These are phyloP conservation scores for Melanotus villosus DNA, from an alignment of 2,888 invertebrate species.

Conservation along the genomic window DNA sequence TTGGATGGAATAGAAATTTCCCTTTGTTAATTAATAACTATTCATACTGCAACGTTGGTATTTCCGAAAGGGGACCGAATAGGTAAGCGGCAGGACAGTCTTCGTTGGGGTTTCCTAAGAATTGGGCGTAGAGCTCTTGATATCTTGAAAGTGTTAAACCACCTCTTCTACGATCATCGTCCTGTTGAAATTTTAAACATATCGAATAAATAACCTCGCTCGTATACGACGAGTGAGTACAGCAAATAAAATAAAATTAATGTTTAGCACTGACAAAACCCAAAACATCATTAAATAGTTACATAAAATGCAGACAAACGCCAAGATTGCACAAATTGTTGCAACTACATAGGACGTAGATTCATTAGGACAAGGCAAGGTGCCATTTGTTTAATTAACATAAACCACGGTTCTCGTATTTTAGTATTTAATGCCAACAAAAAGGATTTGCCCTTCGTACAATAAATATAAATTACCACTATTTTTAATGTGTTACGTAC, in stretches of 20 bases:
- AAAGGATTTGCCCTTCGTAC: slow-evolving; percentile 2
- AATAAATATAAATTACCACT: not conserved
- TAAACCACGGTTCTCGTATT: too few relatives aligned
- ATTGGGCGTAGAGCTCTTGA: slow-evolving; percentile 87
- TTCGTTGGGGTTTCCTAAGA: slow-evolving; percentile 83
- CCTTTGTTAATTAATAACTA: not conserved
- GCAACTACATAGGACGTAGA: slow-evolving; percentile 15
- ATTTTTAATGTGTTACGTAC: not conserved
- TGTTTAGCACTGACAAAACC: too few relatives aligned
- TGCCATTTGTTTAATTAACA: slow-evolving; percentile 23
- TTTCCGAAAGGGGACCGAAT: slow-evolving; percentile 81
- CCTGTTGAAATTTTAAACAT: slow-evolving; percentile 70
- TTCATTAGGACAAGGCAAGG: slow-evolving; percentile 16
- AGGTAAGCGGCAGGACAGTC: slow-evolving; percentile 81
- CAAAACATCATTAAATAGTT: slow-evolving; percentile 17
- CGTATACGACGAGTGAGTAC: too few relatives aligned
- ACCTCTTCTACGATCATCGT: slow-evolving; percentile 85
- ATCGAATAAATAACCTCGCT: too few relatives aligned
- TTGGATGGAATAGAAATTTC: slow-evolving; percentile 7
- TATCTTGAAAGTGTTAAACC: slow-evolving; percentile 84
- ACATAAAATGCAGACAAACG: not conserved
- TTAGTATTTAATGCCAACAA: slow-evolving; percentile 32
- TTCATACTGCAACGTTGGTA: slow-evolving; percentile 36
- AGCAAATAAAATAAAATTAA: too few relatives aligned
- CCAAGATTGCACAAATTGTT: slow-evolving; percentile 13